These are phyloP conservation scores for Sebastes flavidus DNA, from an alignment of 2,797 vertebrate genomes.

Conservation along the genomic window DNA sequence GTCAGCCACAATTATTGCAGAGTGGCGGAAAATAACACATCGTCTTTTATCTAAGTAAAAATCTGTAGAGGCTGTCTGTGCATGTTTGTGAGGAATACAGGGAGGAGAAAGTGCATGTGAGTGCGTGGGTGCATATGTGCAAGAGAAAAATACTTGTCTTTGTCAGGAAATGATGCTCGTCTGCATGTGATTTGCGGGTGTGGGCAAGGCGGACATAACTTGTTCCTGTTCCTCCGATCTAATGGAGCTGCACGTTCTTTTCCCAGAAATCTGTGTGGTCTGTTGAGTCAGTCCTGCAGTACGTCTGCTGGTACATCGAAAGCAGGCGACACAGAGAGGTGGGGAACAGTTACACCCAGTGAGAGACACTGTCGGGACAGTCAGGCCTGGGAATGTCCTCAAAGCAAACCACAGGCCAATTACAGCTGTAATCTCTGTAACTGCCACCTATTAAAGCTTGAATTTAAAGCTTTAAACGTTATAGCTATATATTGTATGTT, in stretches of 20 bases:
- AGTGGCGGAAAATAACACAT: background rate
- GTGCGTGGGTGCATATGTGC: background rate
- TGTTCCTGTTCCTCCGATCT: conserved; percentile 22
- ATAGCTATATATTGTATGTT: conserved; percentile 1
- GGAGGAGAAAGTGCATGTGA: background rate
- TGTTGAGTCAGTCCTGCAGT: conserved; percentile 53
- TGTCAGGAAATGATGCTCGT: conserved; percentile 12
- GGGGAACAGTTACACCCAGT: conserved; percentile 72
- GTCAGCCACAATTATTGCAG: background rate
- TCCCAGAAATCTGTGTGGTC: conserved; percentile 71
- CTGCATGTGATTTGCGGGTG: conserved; percentile 30
- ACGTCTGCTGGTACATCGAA: conserved; percentile 43
- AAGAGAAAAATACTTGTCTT: conserved; percentile 4
- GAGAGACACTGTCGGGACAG: conserved; percentile 57
- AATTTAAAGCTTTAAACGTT: conserved; percentile 2
- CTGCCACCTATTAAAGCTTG: conserved; percentile 48
- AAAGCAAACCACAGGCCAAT: conserved; percentile 59
- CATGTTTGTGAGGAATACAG: background rate
- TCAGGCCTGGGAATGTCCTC: conserved; percentile 61
- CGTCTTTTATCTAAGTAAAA: background rate
- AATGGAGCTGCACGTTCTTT: conserved; percentile 34
- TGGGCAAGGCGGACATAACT: conserved; percentile 20
- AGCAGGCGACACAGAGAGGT: conserved; percentile 60
- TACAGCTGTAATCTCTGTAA: conserved; percentile 51
- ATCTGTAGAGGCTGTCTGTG: background rate